Percentiles rank a stretch among this genome's conserved stretches.
phyloP scores from a whole-genome alignment of 2,113 vertebrate species.

The Phainopepla nitens region DNA sequence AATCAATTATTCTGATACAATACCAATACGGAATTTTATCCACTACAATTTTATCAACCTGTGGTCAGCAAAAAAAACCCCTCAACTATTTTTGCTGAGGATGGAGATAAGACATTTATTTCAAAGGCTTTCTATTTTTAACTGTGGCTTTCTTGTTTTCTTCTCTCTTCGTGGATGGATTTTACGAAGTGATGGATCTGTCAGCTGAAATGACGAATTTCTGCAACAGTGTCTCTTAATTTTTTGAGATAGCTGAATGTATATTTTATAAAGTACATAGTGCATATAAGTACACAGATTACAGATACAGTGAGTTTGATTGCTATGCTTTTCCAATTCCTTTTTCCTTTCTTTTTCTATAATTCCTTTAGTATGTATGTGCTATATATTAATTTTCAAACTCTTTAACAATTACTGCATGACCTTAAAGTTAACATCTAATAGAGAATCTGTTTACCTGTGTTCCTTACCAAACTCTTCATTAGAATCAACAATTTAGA shows the following conservation, averaged over 20 bases:
- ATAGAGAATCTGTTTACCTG: background rate
- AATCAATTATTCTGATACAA: background rate
- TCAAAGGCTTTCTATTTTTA: conserved; percentile 13
- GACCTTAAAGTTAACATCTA: background rate
- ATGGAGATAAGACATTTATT: background rate
- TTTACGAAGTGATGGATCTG: background rate
- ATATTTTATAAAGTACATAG: background rate
- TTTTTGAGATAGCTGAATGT: background rate
- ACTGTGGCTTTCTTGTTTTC: background rate
- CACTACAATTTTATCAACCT: background rate
- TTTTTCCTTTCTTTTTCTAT: background rate
- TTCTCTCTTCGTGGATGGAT: background rate
- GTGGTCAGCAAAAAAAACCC: background rate
- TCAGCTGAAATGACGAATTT: conserved; percentile 2
- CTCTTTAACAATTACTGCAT: background rate
- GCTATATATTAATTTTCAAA: background rate
- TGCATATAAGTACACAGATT: background rate
- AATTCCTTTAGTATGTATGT: background rate
- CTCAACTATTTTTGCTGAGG: background rate
- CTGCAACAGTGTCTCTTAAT: background rate
- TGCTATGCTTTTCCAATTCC: background rate
- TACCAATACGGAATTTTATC: background rate
- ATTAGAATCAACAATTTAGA: background rate
- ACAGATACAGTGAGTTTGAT: background rate
- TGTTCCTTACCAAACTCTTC: background rate